Evolutionary conservation across 1,140 invertebrate species (phyloP), one percentile per base, ranked within the genome.

Genomic region (Dryas iulia): DNA sequence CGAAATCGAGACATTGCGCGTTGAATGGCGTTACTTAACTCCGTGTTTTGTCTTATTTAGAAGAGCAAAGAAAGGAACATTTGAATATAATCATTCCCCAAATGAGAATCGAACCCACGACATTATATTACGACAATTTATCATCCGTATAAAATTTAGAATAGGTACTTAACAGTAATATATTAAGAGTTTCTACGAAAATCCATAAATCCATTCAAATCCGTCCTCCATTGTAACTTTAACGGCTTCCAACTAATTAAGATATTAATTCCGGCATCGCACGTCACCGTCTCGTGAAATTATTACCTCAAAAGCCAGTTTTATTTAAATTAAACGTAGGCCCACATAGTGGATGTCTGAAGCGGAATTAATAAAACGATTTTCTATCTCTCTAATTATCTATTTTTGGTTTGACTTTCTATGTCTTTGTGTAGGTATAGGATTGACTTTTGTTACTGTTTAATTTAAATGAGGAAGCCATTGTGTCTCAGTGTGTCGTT

Each of bases 161-260:
- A 35, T 35, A 47, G 39, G 39, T 47, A 21, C 7, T 47, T 47
- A 47, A 21, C 39, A 6, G 39, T 47, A 47, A 47, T 47, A 47
- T 47, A 47, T 47, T 21, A 47, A 18, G 18, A 47, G 8, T 47
- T 47, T 18, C 39, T 47, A n/a, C 8, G 14, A 47, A 47, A 47
- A 47, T 47, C 39, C 39, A 47, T 47, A 47, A 47, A 47, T 47
- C 39, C 39, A 47, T 47, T 47, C 14, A 47, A 47, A 47, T 47
- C 39, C 39, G 39, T 47, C 39, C 39, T 47, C 39, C 39, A 47
- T 47, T 47, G 39, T 47, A 47, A 47, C 39, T 47, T 47, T 47
- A 47, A 21, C 39, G 39, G 39, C 39, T 47, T 47, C 39, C 14
- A 47, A 47, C 39, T 47, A 47, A 47, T 47, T 47, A 47, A 21